Percentiles rank a stretch among this genome's conserved stretches.
Evolutionary conservation across 2,888 invertebrate genomes (phyloP).

Genomic region (Lasioglossum calceatum): DNA sequence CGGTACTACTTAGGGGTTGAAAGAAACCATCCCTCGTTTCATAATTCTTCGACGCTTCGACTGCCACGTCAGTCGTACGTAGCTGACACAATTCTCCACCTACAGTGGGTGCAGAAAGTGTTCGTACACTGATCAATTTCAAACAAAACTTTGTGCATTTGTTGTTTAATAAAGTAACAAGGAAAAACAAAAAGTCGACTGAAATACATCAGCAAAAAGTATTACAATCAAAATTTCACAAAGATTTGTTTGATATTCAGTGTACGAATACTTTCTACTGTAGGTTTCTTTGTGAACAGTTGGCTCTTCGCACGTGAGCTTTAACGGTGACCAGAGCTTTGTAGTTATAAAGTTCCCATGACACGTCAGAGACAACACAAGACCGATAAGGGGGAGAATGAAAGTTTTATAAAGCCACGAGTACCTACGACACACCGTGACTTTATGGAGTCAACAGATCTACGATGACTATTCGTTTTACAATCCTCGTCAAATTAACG

Average conservation of each 20-base stretch:
- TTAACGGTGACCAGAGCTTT: neutral
- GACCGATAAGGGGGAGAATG: neutral
- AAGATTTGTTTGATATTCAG: no score
- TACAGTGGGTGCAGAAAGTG: no score
- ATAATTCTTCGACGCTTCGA: neutral
- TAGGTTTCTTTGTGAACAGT: neutral
- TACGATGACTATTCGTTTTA: neutral
- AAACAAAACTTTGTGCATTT: no score
- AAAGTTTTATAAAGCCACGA: neutral
- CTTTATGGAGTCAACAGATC: neutral
- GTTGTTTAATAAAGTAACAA: no score
- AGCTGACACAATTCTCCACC: neutral
- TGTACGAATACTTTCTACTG: no score
- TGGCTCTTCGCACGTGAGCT: neutral
- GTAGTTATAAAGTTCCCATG: neutral
- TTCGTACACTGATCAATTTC: no score
- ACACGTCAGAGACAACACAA: neutral
- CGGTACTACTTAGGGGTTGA: neutral
- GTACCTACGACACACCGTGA: neutral
- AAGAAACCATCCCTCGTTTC: neutral
- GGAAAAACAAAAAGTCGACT: no score
- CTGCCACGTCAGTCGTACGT: neutral
- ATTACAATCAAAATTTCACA: no score
- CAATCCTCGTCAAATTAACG: neutral
- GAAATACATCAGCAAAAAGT: no score